phyloP scores from a whole-genome alignment of 2,113 vertebrate species.

The Mobula birostris region DNA sequence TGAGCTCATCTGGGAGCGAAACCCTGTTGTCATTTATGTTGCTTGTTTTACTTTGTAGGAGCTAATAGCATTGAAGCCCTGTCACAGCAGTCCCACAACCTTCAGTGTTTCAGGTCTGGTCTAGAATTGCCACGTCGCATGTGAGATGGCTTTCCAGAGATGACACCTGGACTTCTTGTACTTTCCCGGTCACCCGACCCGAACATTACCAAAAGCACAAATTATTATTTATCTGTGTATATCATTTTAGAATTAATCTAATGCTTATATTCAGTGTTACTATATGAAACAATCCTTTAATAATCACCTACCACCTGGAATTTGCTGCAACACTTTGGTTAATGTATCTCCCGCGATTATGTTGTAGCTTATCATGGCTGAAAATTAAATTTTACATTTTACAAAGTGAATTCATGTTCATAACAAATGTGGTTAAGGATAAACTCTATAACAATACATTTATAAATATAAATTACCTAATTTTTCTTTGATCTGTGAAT shows the following conservation, averaged over 20 bases:
- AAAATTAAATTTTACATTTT: conserved; percentile 44
- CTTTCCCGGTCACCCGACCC: too few relatives aligned
- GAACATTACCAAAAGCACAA: too few relatives aligned
- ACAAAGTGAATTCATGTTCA: conserved; percentile 19
- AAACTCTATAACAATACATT: not conserved
- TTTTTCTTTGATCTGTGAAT: too few relatives aligned
- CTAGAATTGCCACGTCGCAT: too few relatives aligned
- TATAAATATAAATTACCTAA: not conserved
- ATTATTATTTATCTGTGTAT: not conserved
- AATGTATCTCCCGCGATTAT: conserved; percentile 85
- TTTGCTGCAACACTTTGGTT: conserved; percentile 85
- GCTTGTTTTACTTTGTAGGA: too few relatives aligned
- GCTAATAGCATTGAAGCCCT: too few relatives aligned
- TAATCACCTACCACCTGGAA: conserved; percentile 75
- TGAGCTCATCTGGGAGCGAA: too few relatives aligned
- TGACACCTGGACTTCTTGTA: too few relatives aligned
- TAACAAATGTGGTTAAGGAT: not conserved
- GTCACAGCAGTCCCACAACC: too few relatives aligned
- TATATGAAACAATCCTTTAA: not conserved
- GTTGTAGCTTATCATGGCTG: conserved; percentile 98
- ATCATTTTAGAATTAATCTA: not conserved
- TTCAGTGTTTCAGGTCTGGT: too few relatives aligned
- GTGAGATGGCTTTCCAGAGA: too few relatives aligned
- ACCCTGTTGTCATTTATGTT: too few relatives aligned
- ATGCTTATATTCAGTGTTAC: not conserved